Evolutionary conservation across 2,888 invertebrate genomes (phyloP).

Genomic region (Standfussiana lucernea): DNA sequence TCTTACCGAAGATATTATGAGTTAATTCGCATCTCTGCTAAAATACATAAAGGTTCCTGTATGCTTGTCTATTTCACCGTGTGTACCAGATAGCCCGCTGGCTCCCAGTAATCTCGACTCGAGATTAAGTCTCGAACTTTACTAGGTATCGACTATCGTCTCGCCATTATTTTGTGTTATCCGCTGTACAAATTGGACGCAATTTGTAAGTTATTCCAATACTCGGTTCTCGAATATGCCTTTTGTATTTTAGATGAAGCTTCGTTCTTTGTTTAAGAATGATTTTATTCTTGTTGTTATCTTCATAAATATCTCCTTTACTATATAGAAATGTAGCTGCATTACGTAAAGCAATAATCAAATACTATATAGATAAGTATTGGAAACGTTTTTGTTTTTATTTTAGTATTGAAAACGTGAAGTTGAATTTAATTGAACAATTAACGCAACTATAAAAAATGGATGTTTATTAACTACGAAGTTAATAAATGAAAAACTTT

Average conservation of each 20-base stretch:
- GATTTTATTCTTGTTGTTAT: constrained; percentile 20
- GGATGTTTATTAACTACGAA: not conserved
- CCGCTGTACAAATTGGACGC: constrained; percentile 66
- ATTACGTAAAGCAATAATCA: not conserved
- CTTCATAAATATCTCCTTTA: not conserved
- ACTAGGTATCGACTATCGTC: constrained; percentile 79
- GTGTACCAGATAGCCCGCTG: constrained; percentile 59
- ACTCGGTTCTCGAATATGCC: constrained; percentile 46
- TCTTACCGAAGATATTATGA: not conserved
- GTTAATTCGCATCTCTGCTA: not conserved
- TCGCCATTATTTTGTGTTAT: constrained; percentile 83
- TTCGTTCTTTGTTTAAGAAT: constrained; percentile 18
- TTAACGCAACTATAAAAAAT: not conserved
- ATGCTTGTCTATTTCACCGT: constrained; percentile 7
- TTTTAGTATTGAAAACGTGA: constrained; percentile 29
- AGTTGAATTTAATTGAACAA: constrained; percentile 20
- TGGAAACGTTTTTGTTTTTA: constrained; percentile 42
- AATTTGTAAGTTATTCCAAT: constrained; percentile 75
- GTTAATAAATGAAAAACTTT: not conserved
- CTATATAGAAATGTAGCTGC: not conserved
- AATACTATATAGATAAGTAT: constrained; percentile 8
- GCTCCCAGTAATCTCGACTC: constrained; percentile 80
- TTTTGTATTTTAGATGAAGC: constrained; percentile 47
- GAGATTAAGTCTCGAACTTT: constrained; percentile 86
- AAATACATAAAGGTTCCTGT: not conserved